Conservation (phyloP, 2,113 vertebrate genomes). For the Poecile atricapillus region DNA sequence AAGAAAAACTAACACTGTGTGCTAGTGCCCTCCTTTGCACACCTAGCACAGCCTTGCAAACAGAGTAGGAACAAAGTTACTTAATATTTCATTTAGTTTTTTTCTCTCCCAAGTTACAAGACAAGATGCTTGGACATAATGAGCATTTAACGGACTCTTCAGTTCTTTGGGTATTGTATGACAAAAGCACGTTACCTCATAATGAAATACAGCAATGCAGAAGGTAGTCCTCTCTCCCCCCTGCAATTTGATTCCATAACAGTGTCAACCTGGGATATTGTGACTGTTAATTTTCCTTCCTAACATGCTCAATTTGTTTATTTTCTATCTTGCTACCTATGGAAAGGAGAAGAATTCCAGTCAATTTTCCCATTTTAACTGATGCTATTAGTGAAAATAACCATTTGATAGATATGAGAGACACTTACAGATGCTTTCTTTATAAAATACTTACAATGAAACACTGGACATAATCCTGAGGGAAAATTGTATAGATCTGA, state of each 20-base stretch:
- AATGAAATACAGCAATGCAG: background rate
- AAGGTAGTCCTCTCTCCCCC: background rate
- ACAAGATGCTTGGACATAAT: background rate
- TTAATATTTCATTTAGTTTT: background rate
- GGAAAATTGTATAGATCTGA: background rate
- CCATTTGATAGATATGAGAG: background rate
- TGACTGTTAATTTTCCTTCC: background rate
- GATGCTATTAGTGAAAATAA: background rate
- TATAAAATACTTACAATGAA: background rate
- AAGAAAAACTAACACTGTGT: background rate
- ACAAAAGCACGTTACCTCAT: background rate
- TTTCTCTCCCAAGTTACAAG: background rate
- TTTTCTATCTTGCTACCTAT: background rate
- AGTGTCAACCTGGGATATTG: background rate
- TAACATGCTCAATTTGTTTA: background rate
- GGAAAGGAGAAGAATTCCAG: background rate
- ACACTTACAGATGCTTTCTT: background rate
- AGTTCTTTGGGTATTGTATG: background rate
- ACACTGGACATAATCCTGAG: background rate
- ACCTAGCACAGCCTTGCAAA: background rate
- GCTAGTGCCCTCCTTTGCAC: background rate
- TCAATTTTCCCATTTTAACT: background rate
- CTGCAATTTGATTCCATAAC: background rate
- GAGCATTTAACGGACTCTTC: background rate
- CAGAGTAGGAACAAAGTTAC: background rate